Conservation (phyloP, 2,797 vertebrate species). For the Caiman crocodilus region DNA sequence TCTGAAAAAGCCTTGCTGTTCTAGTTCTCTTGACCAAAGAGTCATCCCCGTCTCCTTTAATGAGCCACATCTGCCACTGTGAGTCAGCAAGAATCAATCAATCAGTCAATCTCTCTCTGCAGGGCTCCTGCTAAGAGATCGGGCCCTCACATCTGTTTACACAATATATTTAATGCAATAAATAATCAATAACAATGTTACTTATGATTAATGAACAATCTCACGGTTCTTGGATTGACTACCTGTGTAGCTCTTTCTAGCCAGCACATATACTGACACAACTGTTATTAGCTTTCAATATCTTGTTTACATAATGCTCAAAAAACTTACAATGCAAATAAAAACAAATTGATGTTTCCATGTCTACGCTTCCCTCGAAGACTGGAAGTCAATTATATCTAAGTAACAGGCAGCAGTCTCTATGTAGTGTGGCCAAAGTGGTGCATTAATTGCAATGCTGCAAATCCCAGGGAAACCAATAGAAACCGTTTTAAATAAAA, state of each 20-base stretch:
- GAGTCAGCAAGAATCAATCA: neutral
- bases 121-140: neutral
- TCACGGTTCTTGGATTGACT: constrained; percentile 21
- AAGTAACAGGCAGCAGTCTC: neutral
- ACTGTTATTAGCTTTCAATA: neutral
- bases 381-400: neutral
- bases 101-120: neutral
- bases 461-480: neutral
- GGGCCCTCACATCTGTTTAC: neutral
- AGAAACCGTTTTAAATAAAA: neutral
- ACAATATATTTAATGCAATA: neutral
- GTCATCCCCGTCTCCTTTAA: neutral
- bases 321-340: neutral
- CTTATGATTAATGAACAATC: neutral
- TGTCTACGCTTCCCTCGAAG: fast-evolving
- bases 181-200: neutral
- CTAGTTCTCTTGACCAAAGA: neutral
- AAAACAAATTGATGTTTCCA: neutral
- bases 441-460: neutral
- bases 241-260: neutral
- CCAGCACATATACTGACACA: neutral
- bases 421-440: neutral
- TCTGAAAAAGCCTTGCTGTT: fast-evolving
- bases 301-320: neutral
- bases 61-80: neutral